These are phyloP conservation scores for Rotaria magnacalcarata DNA, from an alignment of 2,888 invertebrate genomes.

Conservation along the genomic window DNA sequence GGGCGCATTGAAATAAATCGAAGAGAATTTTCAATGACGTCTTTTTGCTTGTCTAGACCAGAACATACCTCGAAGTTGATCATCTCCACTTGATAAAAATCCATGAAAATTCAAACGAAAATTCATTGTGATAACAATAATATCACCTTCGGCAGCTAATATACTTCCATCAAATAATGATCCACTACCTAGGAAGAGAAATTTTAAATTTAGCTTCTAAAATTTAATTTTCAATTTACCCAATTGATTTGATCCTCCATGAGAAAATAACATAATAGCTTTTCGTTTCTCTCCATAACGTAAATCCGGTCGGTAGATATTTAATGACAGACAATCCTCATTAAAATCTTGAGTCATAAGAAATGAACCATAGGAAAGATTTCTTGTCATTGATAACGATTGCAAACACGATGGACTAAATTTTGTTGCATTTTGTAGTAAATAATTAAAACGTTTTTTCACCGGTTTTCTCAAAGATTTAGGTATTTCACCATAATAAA, in stretches of 20 bases:
- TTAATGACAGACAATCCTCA: neutral
- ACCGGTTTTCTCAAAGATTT: neutral
- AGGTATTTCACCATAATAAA: slow-evolving; percentile 9
- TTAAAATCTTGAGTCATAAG: neutral
- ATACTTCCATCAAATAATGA: slow-evolving; percentile 36
- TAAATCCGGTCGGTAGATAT: slow-evolving; percentile 24
- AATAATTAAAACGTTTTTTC: neutral
- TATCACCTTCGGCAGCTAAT: slow-evolving; percentile 32
- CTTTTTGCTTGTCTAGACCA: too few relatives aligned
- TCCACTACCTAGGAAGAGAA: neutral
- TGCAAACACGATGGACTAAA: neutral
- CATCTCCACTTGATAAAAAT: neutral
- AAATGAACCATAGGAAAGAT: slow-evolving; percentile 32
- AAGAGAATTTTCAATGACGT: too few relatives aligned
- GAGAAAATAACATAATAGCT: slow-evolving; percentile 22
- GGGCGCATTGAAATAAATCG: neutral
- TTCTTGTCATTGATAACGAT: neutral
- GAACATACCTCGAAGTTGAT: neutral
- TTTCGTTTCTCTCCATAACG: neutral
- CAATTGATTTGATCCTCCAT: slow-evolving; percentile 18
- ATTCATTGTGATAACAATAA: slow-evolving; percentile 34
- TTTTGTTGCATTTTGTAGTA: neutral
- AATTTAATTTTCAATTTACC: neutral
- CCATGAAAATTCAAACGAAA: slow-evolving; percentile 15
- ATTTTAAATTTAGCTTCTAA: neutral